Percentiles rank a stretch among this genome's conserved stretches.
Evolutionary conservation across 35 echinoderm and acorn worm species (phyloP).

Genomic region (Diadema setosum): DNA sequence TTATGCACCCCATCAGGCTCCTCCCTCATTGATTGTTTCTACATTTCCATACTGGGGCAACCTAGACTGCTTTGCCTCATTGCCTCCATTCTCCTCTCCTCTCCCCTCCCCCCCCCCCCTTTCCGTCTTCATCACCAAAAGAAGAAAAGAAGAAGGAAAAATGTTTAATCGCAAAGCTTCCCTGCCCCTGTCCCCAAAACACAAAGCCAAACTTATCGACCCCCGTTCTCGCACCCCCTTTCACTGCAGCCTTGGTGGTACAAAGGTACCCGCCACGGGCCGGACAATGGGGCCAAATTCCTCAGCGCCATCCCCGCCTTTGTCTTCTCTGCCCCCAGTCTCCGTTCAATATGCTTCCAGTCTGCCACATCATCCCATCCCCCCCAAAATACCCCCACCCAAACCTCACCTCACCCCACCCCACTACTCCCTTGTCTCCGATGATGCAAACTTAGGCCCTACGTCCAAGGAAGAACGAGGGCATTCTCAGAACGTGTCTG

Average conservation of each 20-base stretch:
- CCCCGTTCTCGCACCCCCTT: background rate
- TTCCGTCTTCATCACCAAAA: background rate
- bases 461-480: no score
- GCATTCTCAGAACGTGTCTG: no score
- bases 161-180: background rate
- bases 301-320: background rate
- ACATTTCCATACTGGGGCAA: no score
- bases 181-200: background rate
- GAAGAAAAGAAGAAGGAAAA: no score
- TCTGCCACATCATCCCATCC: no score
- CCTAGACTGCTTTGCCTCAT: no score
- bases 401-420: no score
- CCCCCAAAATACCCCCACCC: no score
- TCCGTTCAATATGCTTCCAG: background rate
- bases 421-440: no score
- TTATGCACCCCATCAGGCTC: no score
- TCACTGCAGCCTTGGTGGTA: background rate
- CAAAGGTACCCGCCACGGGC: background rate
- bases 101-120: background rate
- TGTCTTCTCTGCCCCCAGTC: background rate
- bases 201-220: background rate
- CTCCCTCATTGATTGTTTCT: no score
- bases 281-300: background rate
- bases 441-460: no score
- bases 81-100: background rate